Evolutionary conservation across 2,797 vertebrate species (phyloP).

Genomic region (Novumbra hubbsi): DNA sequence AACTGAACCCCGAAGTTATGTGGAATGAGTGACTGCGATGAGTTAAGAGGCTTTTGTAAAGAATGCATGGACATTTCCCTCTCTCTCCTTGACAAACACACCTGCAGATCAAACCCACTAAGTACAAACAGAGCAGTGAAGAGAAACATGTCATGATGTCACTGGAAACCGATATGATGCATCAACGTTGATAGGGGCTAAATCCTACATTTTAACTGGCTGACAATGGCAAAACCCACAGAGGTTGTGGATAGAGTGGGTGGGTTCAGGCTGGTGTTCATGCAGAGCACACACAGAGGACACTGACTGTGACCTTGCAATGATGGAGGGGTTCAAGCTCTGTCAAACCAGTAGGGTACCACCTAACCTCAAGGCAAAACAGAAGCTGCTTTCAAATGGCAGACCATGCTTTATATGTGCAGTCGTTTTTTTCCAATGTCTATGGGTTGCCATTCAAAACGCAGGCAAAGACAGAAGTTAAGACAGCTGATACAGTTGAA

Average conservation of each 20-base stretch:
- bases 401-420: background rate
- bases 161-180: slow-evolving; percentile 43
- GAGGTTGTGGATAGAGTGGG: background rate
- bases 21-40: background rate
- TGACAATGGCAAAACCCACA: slow-evolving; percentile 22
- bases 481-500: background rate
- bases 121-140: slow-evolving; percentile 13
- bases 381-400: background rate
- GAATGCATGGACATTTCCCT: background rate
- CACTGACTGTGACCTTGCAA: slow-evolving; percentile 1
- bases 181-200: slow-evolving; percentile 34
- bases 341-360: background rate
- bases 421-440: background rate
- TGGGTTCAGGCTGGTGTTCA: background rate
- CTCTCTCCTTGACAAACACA: background rate
- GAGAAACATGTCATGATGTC: slow-evolving; percentile 30
- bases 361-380: background rate
- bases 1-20: background rate
- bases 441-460: background rate
- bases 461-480: background rate
- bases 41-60: too few relatives aligned
- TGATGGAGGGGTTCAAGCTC: background rate
- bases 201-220: slow-evolving; percentile 36
- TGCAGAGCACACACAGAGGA: background rate
- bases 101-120: background rate